Evolutionary conservation across 1,140 invertebrate genomes (phyloP).

Genomic region (Muscidifurax raptorellus): DNA sequence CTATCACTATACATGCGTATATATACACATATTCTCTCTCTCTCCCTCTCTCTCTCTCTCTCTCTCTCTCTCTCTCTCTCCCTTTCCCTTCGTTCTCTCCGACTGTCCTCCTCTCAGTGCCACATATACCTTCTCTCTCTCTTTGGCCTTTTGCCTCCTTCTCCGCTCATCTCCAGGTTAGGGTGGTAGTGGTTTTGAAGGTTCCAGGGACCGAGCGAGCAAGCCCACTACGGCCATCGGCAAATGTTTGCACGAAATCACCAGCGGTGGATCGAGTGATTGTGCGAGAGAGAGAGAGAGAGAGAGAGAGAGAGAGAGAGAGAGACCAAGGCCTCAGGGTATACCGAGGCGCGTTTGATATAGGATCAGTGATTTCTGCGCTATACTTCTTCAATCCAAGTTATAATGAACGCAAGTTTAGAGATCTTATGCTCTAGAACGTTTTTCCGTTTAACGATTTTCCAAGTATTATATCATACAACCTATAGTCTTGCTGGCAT

Average conservation of each 20-base stretch:
- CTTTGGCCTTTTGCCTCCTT: background rate
- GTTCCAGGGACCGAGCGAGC: constrained; percentile 41
- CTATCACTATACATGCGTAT: constrained; percentile 27
- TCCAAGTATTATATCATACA: no score
- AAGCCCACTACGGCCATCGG: constrained; percentile 54
- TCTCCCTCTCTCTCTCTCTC: constrained; percentile 33
- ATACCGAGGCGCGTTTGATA: background rate
- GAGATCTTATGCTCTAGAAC: no score
- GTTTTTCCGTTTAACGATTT: background rate
- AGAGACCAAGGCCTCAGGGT: background rate
- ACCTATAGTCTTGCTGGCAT: no score
- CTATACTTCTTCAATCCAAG: background rate
- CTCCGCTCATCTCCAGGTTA: background rate
- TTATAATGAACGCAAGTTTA: background rate
- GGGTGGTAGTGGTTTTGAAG: background rate
- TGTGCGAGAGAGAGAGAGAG: background rate
- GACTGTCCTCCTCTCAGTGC: constrained; percentile 4
- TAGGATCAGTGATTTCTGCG: background rate
- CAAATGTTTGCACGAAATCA: constrained; percentile 66
- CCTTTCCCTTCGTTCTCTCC: background rate
- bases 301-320: background rate
- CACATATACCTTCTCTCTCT: constrained; percentile 27
- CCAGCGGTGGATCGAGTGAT: constrained; percentile 53
- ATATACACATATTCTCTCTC: constrained; percentile 51
- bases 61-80: background rate